phyloP scores from a whole-genome alignment of 2,888 invertebrate genomes.

The Lasioglossum figueresi region DNA sequence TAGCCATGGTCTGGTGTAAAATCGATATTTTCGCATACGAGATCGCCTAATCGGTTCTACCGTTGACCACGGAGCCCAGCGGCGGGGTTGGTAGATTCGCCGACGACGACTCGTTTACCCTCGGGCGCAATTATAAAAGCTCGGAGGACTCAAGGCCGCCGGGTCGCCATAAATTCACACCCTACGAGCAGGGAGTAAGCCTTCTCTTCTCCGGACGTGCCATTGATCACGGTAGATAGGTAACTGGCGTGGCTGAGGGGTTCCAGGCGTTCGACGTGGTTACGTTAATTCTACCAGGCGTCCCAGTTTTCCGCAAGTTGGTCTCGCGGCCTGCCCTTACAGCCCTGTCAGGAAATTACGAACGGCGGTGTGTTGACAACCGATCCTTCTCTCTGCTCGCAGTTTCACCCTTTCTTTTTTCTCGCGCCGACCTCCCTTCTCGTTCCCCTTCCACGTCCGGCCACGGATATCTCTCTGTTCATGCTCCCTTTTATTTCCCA shows the following conservation, averaged over 20 bases:
- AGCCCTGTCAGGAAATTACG: constrained; percentile 66
- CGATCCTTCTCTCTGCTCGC: constrained; percentile 56
- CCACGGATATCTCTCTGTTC: not conserved
- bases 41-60: not conserved
- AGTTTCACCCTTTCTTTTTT: constrained; percentile 46
- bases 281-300: constrained; percentile 75
- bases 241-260: constrained; percentile 55
- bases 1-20: not conserved
- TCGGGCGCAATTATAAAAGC: constrained; percentile 48
- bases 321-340: constrained; percentile 23
- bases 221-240: constrained; percentile 69
- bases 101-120: constrained; percentile 12
- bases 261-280: constrained; percentile 60
- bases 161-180: constrained; percentile 63
- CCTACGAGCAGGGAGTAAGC: constrained; percentile 33
- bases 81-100: not conserved
- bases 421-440: constrained; percentile 1
- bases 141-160: constrained; percentile 43
- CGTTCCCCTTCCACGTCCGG: not conserved
- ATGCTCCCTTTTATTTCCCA: constrained; percentile 10
- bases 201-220: constrained; percentile 56
- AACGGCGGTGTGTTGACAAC: constrained; percentile 62
- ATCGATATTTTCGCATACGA: not conserved
- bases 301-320: constrained; percentile 68
- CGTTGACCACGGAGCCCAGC: not conserved